Conservation (phyloP, 2,797 vertebrate species). For the Enteromius unitaeniatus region DNA sequence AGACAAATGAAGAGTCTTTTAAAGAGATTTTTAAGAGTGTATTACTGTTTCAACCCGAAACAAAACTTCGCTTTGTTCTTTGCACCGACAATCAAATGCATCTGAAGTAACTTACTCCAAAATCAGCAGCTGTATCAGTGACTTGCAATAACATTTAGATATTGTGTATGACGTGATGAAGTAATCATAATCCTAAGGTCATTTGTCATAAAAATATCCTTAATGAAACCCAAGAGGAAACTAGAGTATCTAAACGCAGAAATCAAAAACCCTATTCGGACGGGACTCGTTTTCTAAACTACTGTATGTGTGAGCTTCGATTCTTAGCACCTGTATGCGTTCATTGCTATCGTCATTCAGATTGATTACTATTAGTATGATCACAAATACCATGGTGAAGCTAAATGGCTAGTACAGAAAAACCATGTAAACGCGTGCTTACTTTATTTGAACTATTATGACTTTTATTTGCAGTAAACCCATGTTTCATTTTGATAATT, state of each 20-base stretch:
- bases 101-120: not conserved
- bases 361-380: no score
- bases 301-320: no score
- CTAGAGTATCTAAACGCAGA: not conserved
- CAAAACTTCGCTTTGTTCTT: not conserved
- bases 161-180: not conserved
- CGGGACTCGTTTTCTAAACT: no score
- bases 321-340: no score
- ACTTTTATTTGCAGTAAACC: no score
- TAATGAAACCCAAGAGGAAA: not conserved
- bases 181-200: not conserved
- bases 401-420: not conserved
- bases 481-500: no score
- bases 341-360: no score
- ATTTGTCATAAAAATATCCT: not conserved
- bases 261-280: not conserved
- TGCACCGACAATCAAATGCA: not conserved
- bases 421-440: no score
- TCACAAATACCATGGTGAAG: no score
- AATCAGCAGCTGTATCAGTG: not conserved
- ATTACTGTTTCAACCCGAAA: not conserved
- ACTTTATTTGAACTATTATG: no score
- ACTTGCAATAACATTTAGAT: not conserved
- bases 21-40: not conserved
- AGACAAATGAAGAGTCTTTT: not conserved